Evolutionary conservation across 2,113 vertebrate genomes (phyloP).

Genomic region (Halichoerus grypus): DNA sequence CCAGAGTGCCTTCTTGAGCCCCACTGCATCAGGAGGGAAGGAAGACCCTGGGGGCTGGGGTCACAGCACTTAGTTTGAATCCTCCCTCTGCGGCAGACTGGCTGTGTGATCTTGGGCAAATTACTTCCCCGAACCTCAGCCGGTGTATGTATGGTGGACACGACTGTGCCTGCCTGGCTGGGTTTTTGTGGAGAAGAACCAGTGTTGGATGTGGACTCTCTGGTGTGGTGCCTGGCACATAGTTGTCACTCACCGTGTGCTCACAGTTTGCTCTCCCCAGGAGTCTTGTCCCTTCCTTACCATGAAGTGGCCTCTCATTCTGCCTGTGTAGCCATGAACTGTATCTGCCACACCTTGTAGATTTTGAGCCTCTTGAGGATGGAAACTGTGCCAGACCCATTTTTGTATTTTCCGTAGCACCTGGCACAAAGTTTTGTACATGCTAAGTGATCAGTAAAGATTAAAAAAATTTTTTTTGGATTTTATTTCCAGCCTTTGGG

Average conservation of each 20-base stretch:
- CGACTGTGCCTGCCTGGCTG: background rate
- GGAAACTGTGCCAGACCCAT: background rate
- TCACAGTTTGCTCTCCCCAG: background rate
- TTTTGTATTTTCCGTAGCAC: background rate
- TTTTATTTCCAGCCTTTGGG: background rate
- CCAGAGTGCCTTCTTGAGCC: background rate
- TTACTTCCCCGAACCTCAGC: background rate
- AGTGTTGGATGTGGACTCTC: accelerated
- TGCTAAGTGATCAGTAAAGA: slow-evolving; percentile 51
- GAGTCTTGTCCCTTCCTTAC: background rate
- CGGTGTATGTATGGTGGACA: background rate
- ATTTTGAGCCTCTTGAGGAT: background rate
- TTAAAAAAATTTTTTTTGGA: background rate
- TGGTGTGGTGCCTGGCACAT: background rate
- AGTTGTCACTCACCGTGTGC: background rate
- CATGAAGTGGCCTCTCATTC: accelerated
- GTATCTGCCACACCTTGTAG: background rate
- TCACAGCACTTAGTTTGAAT: too few species aligned
- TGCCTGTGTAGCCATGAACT: background rate
- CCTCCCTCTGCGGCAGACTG: background rate
- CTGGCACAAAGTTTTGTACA: slow-evolving; percentile 6
- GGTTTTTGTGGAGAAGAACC: background rate
- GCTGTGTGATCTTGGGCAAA: background rate
- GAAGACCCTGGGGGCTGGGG: background rate
- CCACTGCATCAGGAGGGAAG: background rate